These are phyloP conservation scores for Ochotona curzoniae DNA, from an alignment of 2,113 vertebrate genomes.

Conservation along the genomic window DNA sequence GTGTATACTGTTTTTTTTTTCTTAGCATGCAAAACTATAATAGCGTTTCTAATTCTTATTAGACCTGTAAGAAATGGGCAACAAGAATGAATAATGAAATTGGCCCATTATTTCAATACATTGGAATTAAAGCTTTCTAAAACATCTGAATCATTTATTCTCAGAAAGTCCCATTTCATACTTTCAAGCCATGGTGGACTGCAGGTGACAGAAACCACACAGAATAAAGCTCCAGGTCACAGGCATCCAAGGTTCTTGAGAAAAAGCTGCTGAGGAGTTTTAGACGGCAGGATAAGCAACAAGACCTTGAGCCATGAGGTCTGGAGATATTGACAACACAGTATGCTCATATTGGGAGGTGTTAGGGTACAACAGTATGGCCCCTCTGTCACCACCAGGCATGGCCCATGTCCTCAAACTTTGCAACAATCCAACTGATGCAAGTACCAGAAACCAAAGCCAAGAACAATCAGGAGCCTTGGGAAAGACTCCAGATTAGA, in stretches of 20 bases:
- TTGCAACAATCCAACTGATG: not conserved
- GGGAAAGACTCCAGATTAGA: not conserved
- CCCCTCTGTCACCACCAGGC: fast-evolving
- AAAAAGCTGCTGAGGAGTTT: not conserved
- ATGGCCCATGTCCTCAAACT: not conserved
- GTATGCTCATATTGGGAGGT: too few species aligned
- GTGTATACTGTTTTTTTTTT: not conserved
- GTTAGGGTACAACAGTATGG: too few species aligned
- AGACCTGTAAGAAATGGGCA: not conserved
- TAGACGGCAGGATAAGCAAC: not conserved
- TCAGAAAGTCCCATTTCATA: not conserved
- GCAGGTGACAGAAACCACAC: not conserved
- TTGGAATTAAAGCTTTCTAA: not conserved
- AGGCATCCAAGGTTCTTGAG: fast-evolving
- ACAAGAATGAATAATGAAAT: not conserved
- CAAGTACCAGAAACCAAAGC: not conserved
- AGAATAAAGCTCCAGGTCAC: not conserved
- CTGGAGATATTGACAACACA: fast-evolving
- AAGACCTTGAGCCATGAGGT: not conserved
- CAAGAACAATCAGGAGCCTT: fast-evolving
- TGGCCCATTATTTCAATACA: not conserved
- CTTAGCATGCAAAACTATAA: not conserved
- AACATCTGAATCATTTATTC: not conserved
- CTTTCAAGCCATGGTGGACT: not conserved
- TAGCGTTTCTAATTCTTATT: not conserved